phyloP scores from a whole-genome alignment of 1,140 invertebrate genomes.

The Latrodectus geometricus region DNA sequence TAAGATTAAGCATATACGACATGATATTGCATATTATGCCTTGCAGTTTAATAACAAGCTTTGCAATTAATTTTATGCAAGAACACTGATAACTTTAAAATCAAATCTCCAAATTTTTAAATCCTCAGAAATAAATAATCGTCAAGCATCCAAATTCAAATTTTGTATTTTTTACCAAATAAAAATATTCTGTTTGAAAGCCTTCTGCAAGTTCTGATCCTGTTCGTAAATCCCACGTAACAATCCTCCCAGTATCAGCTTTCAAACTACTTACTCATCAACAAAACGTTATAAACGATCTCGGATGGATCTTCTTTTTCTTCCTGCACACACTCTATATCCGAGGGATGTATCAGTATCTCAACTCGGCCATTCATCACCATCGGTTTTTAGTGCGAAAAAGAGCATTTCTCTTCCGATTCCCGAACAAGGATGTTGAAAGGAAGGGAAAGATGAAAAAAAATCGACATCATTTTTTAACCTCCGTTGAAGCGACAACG shows the following conservation, averaged over 20 bases:
- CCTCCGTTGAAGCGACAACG: neutral
- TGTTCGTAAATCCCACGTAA: neutral
- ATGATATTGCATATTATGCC: too few species aligned
- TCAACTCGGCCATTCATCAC: slow-evolving; percentile 20
- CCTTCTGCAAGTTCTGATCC: neutral
- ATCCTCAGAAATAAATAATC: too few species aligned
- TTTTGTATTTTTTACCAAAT: too few species aligned
- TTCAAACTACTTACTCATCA: neutral
- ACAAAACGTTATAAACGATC: slow-evolving; percentile 24
- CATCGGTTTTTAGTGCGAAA: neutral
- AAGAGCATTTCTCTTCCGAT: neutral
- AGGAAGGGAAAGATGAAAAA: neutral
- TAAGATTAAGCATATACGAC: too few species aligned
- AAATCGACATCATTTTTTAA: slow-evolving; percentile 20
- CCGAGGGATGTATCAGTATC: slow-evolving; percentile 23
- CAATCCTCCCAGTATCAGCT: neutral
- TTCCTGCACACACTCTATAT: neutral
- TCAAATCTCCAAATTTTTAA: too few species aligned
- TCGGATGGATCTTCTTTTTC: slow-evolving; percentile 1
- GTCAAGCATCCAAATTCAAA: too few species aligned
- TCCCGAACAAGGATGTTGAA: neutral
- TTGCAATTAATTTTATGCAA: too few species aligned
- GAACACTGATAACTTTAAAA: too few species aligned
- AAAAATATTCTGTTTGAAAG: too few species aligned
- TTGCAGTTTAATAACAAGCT: too few species aligned